A percentile compares a stretch with the other conserved stretches of the same genome.
Evolutionary conservation across 2,888 invertebrate genomes (phyloP).

Genomic region (Alviniconcha strummeri): DNA sequence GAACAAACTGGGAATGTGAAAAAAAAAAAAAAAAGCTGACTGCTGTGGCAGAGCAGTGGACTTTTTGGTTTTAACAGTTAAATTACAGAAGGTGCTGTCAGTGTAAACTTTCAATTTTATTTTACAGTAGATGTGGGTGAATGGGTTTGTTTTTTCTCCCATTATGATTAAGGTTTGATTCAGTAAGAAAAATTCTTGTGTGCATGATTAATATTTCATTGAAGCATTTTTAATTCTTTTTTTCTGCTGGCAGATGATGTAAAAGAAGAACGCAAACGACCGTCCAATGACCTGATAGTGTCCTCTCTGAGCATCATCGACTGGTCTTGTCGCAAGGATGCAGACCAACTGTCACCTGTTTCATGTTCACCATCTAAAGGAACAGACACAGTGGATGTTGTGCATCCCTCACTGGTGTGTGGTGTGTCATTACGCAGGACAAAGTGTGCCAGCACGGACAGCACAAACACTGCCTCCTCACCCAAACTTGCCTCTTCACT

Average conservation of each 20-base stretch:
- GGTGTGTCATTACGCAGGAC: constrained; percentile 71
- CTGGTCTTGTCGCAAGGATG: constrained; percentile 29
- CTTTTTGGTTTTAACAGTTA: not conserved
- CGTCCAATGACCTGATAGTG: constrained; percentile 67
- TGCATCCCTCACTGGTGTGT: constrained; percentile 69
- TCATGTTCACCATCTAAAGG: constrained; percentile 28
- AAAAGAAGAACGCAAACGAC: constrained; percentile 48
- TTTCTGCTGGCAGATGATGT: constrained; percentile 37
- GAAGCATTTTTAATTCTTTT: not conserved
- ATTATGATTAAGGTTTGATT: not conserved
- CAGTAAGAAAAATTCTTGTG: not conserved
- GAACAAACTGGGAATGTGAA: no score
- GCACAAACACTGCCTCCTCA: constrained; percentile 36
- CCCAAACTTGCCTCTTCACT: constrained; percentile 40
- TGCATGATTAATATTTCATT: not conserved
- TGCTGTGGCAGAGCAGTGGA: no score
- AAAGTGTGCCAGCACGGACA: constrained; percentile 46
- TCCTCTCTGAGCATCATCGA: constrained; percentile 71
- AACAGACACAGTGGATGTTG: constrained; percentile 29
- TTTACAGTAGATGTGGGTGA: not conserved
- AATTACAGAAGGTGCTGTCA: not conserved
- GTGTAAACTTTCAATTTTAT: not conserved
- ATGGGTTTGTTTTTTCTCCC: not conserved
- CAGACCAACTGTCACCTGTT: constrained; percentile 13
- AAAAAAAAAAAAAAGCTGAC: no score